Conservation (phyloP, 2,888 invertebrate species). For the Drosophila mimica region DNA sequence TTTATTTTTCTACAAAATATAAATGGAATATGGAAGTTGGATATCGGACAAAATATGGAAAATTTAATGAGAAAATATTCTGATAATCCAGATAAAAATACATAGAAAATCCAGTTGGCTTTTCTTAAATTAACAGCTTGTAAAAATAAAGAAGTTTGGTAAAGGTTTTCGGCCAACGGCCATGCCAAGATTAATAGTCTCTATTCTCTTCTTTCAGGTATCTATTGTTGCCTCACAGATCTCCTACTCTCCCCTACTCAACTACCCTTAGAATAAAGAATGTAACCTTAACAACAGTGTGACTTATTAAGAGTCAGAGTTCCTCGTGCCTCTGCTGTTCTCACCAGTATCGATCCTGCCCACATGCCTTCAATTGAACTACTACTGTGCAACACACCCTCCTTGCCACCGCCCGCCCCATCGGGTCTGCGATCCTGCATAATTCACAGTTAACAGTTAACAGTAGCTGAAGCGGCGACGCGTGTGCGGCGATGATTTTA, state of each 20-base stretch:
- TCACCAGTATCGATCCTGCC: conserved; percentile 68
- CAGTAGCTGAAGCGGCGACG: conserved; percentile 42
- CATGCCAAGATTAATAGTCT: not conserved
- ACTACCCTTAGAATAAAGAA: not conserved
- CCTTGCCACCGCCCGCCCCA: not conserved
- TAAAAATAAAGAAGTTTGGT: not conserved
- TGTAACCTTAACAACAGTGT: not conserved
- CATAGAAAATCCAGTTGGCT: not conserved
- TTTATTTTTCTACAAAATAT: not conserved
- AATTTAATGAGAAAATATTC: not conserved
- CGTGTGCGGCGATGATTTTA: conserved; percentile 59
- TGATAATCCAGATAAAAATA: not conserved
- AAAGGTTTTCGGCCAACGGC: not conserved
- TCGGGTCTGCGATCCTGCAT: conserved; percentile 64
- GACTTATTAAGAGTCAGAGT: not conserved
- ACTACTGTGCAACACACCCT: conserved; percentile 14
- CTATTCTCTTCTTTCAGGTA: not conserved
- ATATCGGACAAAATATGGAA: not conserved
- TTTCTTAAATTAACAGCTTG: not conserved
- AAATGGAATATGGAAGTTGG: not conserved
- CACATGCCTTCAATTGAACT: conserved; percentile 42
- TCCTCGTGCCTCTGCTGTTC: conserved; percentile 5
- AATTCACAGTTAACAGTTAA: conserved; percentile 30
- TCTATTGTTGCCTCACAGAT: not conserved
- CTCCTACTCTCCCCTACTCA: not conserved